A percentile compares a stretch with the other conserved stretches of the same genome.
phyloP scores from a whole-genome alignment of 37 sponge, comb jelly and placozoan species.

The Cliona cf. orientalis region DNA sequence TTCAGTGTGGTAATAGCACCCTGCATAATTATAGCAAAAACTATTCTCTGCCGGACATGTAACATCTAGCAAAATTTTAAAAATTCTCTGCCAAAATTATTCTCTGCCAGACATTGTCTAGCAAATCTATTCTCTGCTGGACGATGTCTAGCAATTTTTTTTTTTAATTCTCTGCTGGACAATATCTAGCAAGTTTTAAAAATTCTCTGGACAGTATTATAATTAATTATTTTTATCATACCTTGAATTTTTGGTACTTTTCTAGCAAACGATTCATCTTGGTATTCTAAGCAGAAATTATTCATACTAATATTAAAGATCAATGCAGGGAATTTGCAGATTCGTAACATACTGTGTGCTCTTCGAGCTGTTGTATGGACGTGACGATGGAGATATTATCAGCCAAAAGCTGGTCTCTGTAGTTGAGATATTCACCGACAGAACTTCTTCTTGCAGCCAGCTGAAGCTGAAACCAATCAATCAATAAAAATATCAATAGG shows the following conservation, averaged over 20 bases:
- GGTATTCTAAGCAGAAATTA: background rate
- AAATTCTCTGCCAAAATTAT: background rate
- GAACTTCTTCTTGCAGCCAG: constrained; percentile 27
- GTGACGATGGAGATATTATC: constrained; percentile 29
- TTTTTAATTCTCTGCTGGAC: too few relatives aligned
- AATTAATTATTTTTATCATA: constrained; percentile 2
- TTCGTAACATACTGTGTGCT: constrained; percentile 32
- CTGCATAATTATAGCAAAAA: constrained; percentile 15
- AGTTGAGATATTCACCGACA: constrained; percentile 1
- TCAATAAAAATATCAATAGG: too few relatives aligned
- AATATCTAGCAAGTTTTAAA: too few relatives aligned
- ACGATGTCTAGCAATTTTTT: too few relatives aligned
- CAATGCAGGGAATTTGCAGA: too few relatives aligned
- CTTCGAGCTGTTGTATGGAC: constrained; percentile 30
- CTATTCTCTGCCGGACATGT: background rate
- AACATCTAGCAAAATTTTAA: background rate
- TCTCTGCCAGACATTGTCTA: background rate
- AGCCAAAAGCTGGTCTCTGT: constrained; percentile 22
- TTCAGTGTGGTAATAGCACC: constrained; percentile 35
- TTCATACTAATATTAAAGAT: background rate
- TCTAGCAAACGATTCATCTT: constrained; percentile 2
- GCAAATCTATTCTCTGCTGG: background rate
- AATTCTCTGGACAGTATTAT: background rate
- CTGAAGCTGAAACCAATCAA: constrained; percentile 16
- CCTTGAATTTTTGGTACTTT: constrained; percentile 64